Percentiles rank a stretch among this genome's conserved stretches.
These are phyloP conservation scores for Bos javanicus DNA, from an alignment of 2,113 vertebrate species.

Conservation along the genomic window DNA sequence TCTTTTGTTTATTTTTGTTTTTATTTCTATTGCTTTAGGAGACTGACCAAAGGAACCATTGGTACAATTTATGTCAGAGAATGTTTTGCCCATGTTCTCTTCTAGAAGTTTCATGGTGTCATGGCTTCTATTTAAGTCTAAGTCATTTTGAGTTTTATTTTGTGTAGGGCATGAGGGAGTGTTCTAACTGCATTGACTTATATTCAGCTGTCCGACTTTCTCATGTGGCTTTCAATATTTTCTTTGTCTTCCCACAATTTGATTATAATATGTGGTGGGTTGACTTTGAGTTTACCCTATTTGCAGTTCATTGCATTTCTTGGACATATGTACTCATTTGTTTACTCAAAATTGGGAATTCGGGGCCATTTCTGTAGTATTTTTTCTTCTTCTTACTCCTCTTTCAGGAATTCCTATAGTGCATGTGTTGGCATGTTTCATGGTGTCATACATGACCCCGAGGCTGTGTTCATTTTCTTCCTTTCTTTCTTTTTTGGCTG, in stretches of 20 bases:
- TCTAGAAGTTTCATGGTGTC: neutral
- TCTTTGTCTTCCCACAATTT: neutral
- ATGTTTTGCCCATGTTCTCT: neutral
- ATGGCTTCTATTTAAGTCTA: neutral
- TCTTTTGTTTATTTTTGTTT: neutral
- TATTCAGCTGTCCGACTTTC: neutral
- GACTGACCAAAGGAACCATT: neutral
- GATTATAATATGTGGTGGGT: neutral
- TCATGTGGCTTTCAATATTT: neutral
- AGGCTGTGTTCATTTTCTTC: neutral
- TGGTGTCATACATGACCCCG: neutral
- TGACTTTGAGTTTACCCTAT: neutral
- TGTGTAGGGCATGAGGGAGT: neutral
- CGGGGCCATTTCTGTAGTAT: neutral
- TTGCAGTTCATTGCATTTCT: neutral
- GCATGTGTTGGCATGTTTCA: neutral
- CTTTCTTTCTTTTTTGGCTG: neutral
- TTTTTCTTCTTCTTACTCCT: neutral
- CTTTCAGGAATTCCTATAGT: neutral
- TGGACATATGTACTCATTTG: neutral
- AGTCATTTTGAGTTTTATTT: neutral
- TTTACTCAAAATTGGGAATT: neutral
- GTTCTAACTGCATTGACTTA: neutral
- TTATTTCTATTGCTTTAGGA: neutral
- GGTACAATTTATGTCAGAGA: neutral